phyloP scores from a whole-genome alignment of 2,113 vertebrate genomes.

The Lucifuga dentata region DNA sequence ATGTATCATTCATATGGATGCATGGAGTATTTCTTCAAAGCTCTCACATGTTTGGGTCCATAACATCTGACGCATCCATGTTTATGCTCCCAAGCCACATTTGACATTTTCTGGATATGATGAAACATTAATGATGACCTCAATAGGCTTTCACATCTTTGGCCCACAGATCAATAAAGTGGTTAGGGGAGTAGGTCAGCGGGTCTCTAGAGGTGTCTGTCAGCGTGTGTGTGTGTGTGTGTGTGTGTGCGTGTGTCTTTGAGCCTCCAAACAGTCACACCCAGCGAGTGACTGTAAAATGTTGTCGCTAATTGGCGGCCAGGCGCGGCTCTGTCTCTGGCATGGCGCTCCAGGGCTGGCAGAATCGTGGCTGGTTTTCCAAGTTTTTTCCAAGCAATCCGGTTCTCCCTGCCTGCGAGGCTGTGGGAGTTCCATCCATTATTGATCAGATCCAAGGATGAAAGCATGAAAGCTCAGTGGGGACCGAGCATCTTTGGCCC shows the following conservation, averaged over 20 bases:
- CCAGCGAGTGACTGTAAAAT: conserved; percentile 66
- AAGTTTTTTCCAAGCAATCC: conserved; percentile 62
- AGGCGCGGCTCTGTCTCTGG: conserved; percentile 44
- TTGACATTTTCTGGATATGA: conserved; percentile 81
- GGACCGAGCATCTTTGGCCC: conserved; percentile 75
- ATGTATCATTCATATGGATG: conserved; percentile 75
- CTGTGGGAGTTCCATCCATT: conserved; percentile 80
- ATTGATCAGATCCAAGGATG: conserved; percentile 81
- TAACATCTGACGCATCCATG: conserved; percentile 75
- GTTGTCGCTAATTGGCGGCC: conserved; percentile 78
- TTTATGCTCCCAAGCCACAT: conserved; percentile 76
- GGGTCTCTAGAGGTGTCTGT: conserved; percentile 71
- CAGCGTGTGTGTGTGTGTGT: conserved; percentile 34
- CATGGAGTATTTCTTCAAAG: conserved; percentile 69
- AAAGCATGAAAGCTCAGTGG: conserved; percentile 75
- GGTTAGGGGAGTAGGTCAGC: conserved; percentile 81
- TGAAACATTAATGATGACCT: conserved; percentile 83
- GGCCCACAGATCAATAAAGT: conserved; percentile 82
- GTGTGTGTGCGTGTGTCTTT: conserved; percentile 44
- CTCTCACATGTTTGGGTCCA: conserved; percentile 71
- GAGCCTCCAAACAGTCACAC: conserved; percentile 61
- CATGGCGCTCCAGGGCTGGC: conserved; percentile 49
- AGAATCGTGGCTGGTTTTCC: conserved; percentile 65
- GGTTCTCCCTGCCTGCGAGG: conserved; percentile 58
- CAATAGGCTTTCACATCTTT: conserved; percentile 82